Conservation (phyloP, 2,113 vertebrate genomes). For the Grus americana region DNA sequence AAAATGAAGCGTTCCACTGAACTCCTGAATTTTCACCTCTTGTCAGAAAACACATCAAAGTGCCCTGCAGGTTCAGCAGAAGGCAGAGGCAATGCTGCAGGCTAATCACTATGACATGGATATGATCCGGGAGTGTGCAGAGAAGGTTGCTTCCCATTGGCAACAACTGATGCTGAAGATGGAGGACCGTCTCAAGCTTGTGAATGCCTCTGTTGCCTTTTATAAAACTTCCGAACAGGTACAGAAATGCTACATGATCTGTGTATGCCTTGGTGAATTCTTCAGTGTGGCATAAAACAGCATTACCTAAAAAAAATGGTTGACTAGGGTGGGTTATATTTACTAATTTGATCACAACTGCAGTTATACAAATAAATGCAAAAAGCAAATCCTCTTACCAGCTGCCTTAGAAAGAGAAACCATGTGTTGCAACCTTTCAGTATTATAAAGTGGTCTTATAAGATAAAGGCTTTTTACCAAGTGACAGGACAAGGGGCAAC, state of each 20-base stretch:
- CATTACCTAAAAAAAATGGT: background rate
- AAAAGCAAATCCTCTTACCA: background rate
- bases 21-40: background rate
- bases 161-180: constrained; percentile 99
- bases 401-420: background rate
- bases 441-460: background rate
- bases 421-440: background rate
- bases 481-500: background rate
- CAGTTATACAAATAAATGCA: background rate
- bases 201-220: constrained; percentile 98
- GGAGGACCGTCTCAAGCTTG: constrained; percentile 98
- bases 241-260: background rate
- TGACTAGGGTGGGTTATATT: background rate
- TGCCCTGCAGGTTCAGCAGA: constrained; percentile 98
- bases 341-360: background rate
- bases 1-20: background rate
- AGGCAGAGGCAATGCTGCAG: constrained; percentile 94
- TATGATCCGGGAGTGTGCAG: constrained; percentile 96
- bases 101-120: constrained; percentile 98
- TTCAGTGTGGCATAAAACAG: background rate
- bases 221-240: constrained; percentile 99
- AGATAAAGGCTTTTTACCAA: background rate
- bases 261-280: background rate
- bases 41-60: constrained; percentile 97
- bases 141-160: constrained; percentile 98